Evolutionary conservation across 2,797 vertebrate species (phyloP).

Genomic region (Meda fulgida): DNA sequence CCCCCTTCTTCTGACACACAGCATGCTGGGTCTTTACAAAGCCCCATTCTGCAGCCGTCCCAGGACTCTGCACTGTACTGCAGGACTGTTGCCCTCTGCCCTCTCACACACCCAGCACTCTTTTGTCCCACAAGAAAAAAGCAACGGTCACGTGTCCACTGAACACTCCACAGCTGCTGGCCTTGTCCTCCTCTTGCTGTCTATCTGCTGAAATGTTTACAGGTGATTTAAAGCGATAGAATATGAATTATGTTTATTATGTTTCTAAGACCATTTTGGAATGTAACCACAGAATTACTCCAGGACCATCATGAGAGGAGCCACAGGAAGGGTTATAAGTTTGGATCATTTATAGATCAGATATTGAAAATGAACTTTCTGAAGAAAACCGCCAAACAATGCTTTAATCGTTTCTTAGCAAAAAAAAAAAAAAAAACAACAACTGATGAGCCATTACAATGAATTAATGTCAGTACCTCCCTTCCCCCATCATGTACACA

Average conservation of each 20-base stretch:
- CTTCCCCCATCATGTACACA: slow-evolving; percentile 40
- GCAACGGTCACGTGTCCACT: slow-evolving; percentile 80
- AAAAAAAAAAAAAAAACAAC: too few relatives aligned
- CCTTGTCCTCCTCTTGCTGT: slow-evolving; percentile 56
- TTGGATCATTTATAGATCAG: not conserved
- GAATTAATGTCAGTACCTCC: slow-evolving; percentile 35
- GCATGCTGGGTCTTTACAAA: slow-evolving; percentile 74
- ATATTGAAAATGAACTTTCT: not conserved
- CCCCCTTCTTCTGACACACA: slow-evolving; percentile 70
- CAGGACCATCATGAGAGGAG: slow-evolving; percentile 76
- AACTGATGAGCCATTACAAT: slow-evolving; percentile 44
- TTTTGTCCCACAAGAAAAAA: slow-evolving; percentile 82
- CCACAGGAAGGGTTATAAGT: slow-evolving; percentile 33
- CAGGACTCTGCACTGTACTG: slow-evolving; percentile 78
- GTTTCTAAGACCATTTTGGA: slow-evolving; percentile 77
- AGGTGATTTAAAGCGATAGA: slow-evolving; percentile 75
- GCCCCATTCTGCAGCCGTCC: slow-evolving; percentile 68
- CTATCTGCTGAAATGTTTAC: slow-evolving; percentile 63
- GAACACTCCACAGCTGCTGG: slow-evolving; percentile 78
- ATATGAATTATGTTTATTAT: slow-evolving; percentile 84
- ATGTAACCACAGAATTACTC: slow-evolving; percentile 70
- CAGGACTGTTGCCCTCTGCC: slow-evolving; percentile 76
- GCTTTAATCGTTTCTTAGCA: not conserved
- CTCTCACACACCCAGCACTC: slow-evolving; percentile 74
- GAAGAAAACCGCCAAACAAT: not conserved